Conservation (phyloP, 2,113 vertebrate species). For the Peromyscus californicus region DNA sequence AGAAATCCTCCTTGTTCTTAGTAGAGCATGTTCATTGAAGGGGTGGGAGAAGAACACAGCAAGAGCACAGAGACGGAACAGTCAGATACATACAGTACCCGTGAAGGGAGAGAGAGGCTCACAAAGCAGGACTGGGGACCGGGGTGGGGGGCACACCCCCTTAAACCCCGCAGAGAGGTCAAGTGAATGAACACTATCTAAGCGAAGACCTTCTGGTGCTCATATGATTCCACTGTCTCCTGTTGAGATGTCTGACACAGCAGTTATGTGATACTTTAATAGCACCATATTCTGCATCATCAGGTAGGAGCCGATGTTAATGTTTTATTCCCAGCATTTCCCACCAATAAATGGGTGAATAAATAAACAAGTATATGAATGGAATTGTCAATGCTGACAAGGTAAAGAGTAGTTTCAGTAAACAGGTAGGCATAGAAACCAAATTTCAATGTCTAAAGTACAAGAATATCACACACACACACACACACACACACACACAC, state of each 20-base stretch:
- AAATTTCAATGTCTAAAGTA: background rate
- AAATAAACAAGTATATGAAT: background rate
- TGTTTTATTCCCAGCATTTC: conserved; percentile 47
- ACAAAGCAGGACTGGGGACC: background rate
- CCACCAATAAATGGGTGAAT: background rate
- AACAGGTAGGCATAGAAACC: conserved; percentile 3
- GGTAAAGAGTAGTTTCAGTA: background rate
- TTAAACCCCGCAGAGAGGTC: background rate
- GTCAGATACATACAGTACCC: background rate
- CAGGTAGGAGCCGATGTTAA: background rate
- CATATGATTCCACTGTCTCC: background rate
- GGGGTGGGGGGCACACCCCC: background rate
- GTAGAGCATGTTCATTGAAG: background rate
- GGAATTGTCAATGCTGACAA: conserved; percentile 41
- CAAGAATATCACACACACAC: background rate
- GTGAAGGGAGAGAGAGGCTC: background rate
- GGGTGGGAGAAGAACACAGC: background rate
- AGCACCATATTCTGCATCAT: background rate
- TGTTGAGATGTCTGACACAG: background rate
- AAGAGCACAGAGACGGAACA: background rate
- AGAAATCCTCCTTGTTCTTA: conserved; percentile 4
- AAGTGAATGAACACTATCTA: background rate
- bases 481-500: too few species aligned
- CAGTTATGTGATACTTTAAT: background rate
- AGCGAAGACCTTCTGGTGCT: background rate